Percentiles rank a stretch among this genome's conserved stretches.
Conservation (phyloP, 2,888 invertebrate species). For the Aradus depressus region DNA sequence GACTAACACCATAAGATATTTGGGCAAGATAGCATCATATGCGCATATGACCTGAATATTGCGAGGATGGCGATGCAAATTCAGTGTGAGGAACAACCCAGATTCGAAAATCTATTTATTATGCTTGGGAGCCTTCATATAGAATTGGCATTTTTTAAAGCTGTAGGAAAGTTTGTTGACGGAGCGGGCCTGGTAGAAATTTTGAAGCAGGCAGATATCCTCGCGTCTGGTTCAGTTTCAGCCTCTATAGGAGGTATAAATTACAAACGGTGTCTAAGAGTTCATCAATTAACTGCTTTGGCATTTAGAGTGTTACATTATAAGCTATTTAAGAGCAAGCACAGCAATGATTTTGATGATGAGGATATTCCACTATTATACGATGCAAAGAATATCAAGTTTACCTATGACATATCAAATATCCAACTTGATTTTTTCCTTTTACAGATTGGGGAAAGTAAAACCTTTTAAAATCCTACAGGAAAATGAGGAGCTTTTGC, state of each 20-base stretch:
- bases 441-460: too few species aligned
- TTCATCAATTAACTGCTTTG: neutral
- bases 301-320: constrained; percentile 2
- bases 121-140: constrained; percentile 3
- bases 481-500: too few species aligned
- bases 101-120: constrained; percentile 2
- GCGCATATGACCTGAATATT: constrained; percentile 5
- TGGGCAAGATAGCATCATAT: constrained; percentile 2
- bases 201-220: neutral
- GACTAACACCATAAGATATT: too few species aligned
- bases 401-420: too few species aligned
- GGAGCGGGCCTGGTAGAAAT: constrained; percentile 6
- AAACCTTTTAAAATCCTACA: too few species aligned
- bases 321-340: too few species aligned
- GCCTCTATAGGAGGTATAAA: constrained; percentile 2
- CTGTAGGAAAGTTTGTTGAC: constrained; percentile 10
- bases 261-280: constrained; percentile 4
- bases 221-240: neutral
- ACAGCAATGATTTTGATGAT: too few species aligned
- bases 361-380: too few species aligned
- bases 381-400: too few species aligned
- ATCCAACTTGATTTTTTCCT: too few species aligned
- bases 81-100: neutral
- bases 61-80: constrained; percentile 11
- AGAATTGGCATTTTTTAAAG: constrained; percentile 8